Evolutionary conservation across 1,140 invertebrate species (phyloP).

Genomic region (Dysdera silvatica): DNA sequence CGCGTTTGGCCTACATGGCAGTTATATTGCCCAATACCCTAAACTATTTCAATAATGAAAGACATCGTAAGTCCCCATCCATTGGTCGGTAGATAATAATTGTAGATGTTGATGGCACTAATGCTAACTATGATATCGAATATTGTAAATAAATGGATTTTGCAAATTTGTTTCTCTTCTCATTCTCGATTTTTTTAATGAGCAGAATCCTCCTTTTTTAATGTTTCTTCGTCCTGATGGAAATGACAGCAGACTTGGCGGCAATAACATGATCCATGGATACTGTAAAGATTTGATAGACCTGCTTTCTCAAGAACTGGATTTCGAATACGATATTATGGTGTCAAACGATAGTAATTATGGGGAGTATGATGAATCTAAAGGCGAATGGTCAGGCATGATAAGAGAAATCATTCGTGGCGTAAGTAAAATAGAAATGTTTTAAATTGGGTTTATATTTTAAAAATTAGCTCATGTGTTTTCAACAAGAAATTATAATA

Average conservation of each 20-base stretch:
- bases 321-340: constrained; percentile 52
- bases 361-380: constrained; percentile 53
- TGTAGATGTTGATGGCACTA: no score
- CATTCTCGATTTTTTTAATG: no score
- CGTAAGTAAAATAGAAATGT: constrained; percentile 51
- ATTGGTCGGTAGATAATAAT: no score
- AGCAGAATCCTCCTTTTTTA: constrained; percentile 43
- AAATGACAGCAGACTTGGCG: constrained; percentile 34
- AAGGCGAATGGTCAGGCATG: constrained; percentile 74
- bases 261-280: constrained; percentile 41
- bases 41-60: no score
- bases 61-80: no score
- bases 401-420: constrained; percentile 65
- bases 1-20: no score
- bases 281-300: constrained; percentile 51
- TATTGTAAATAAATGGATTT: no score
- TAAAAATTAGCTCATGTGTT: neutral
- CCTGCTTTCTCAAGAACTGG: constrained; percentile 60
- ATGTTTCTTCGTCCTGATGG: constrained; percentile 38
- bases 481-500: no score
- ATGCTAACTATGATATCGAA: no score
- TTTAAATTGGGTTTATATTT: neutral
- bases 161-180: no score
- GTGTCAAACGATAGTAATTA: constrained; percentile 62
- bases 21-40: no score